These are phyloP conservation scores for Myrmecophaga tridactyla DNA, from an alignment of 2,113 vertebrate species.

Conservation along the genomic window DNA sequence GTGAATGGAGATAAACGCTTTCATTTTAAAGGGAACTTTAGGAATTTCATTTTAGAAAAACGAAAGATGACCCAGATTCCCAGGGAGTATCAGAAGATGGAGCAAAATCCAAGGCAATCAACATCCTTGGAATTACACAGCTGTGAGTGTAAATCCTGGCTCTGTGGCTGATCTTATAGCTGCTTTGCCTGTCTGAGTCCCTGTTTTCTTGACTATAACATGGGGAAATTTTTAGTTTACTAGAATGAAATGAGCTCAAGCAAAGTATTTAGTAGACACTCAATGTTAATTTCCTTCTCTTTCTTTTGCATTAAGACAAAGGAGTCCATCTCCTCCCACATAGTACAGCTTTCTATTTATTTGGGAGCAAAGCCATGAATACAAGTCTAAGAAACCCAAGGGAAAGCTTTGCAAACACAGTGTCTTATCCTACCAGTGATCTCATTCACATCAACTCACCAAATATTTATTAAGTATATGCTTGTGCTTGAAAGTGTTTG, in stretches of 20 bases:
- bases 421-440: conserved; percentile 14
- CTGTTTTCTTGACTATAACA: neutral
- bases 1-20: conserved; percentile 72
- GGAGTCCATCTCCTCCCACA: neutral
- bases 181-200: neutral
- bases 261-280: neutral
- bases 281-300: neutral
- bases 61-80: neutral
- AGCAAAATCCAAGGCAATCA: neutral
- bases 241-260: neutral
- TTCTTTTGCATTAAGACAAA: conserved; percentile 45
- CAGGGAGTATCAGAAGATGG: neutral
- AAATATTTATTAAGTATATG: conserved; percentile 57
- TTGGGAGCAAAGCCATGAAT: conserved; percentile 39
- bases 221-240: neutral
- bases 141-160: neutral
- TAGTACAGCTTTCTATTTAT: conserved; percentile 2
- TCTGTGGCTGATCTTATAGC: too few relatives aligned
- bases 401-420: conserved; percentile 23
- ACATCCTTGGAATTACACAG: neutral
- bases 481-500: conserved; percentile 4
- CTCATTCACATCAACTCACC: conserved; percentile 40
- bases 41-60: conserved; percentile 60
- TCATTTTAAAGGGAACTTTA: conserved; percentile 46
- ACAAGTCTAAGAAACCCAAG: neutral